A percentile compares a stretch with the other conserved stretches of the same genome.
These are phyloP conservation scores for Actinia tenebrosa DNA, from an alignment of 64 coral and sea anemone genomes.

Conservation along the genomic window DNA sequence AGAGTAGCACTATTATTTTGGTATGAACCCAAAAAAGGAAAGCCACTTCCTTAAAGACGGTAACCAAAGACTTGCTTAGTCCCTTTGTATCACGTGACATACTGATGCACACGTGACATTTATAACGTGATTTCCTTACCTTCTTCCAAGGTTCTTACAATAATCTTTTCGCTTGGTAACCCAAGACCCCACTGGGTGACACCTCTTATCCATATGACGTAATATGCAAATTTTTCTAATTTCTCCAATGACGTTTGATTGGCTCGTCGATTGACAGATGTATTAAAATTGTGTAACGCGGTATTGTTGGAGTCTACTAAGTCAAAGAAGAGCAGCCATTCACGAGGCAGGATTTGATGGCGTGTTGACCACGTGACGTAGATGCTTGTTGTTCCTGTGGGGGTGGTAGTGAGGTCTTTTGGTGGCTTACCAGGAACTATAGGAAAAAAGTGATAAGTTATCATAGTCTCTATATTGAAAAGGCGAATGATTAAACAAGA, in stretches of 20 bases:
- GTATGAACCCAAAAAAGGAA: no score
- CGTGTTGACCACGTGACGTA: slow-evolving; percentile 38
- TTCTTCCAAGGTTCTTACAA: slow-evolving; percentile 27
- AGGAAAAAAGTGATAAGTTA: no score
- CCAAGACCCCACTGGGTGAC: slow-evolving; percentile 2
- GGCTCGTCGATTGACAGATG: not conserved
- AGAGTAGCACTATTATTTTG: no score
- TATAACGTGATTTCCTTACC: slow-evolving; percentile 9
- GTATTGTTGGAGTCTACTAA: not conserved
- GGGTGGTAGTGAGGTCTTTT: not conserved
- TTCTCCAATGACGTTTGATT: slow-evolving; percentile 12
- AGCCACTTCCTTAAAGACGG: no score
- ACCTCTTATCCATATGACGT: slow-evolving; percentile 14
- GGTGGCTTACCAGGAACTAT: slow-evolving; percentile 75
- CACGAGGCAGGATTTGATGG: slow-evolving; percentile 24
- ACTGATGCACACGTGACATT: not conserved
- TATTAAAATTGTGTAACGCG: not conserved
- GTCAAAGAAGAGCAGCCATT: not conserved
- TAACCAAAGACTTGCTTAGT: not conserved
- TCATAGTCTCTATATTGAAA: no score
- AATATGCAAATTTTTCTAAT: not conserved
- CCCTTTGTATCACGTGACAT: not conserved
- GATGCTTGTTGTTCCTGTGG: slow-evolving; percentile 65
- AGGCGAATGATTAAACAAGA: no score
- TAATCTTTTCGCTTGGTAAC: no score